phyloP scores from a whole-genome alignment of 1,140 invertebrate genomes.

The Episyrphus balteatus region DNA sequence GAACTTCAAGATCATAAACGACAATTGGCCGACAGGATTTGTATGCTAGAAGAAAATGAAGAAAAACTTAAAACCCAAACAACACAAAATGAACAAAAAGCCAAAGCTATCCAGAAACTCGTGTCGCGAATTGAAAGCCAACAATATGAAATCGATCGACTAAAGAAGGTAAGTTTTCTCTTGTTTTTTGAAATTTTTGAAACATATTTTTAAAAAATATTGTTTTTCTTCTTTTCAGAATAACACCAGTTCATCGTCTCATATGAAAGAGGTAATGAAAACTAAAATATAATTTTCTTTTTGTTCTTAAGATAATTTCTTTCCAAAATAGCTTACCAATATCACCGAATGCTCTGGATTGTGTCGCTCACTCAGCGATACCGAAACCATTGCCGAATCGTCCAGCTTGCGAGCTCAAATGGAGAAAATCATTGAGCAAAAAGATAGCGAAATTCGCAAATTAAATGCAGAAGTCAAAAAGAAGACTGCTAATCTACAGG shows the following conservation, averaged over 20 bases:
- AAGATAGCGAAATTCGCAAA: slow-evolving; percentile 39
- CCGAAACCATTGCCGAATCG: slow-evolving; percentile 13
- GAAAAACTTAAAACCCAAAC: slow-evolving; percentile 21
- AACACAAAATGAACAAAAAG: slow-evolving; percentile 22
- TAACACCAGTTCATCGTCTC: neutral
- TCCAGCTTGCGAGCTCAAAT: slow-evolving; percentile 13
- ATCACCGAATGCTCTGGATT: slow-evolving; percentile 1
- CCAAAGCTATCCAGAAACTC: slow-evolving; percentile 27
- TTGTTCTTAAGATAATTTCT: too few relatives aligned
- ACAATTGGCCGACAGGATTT: slow-evolving; percentile 21
- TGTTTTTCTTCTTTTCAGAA: neutral
- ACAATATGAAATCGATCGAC: slow-evolving; percentile 19
- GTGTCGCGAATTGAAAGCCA: slow-evolving; percentile 26
- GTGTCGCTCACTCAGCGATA: slow-evolving; percentile 20
- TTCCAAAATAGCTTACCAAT: neutral
- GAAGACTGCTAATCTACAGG: slow-evolving; percentile 51
- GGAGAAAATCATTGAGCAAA: slow-evolving; percentile 21
- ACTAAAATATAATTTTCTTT: too few relatives aligned
- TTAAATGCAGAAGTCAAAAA: slow-evolving; percentile 47
- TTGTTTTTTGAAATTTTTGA: too few relatives aligned
- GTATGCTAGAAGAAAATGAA: slow-evolving; percentile 23
- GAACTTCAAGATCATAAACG: neutral
- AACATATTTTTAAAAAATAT: neutral
- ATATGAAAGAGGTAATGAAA: neutral
- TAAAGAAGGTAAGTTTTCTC: slow-evolving; percentile 1